Conservation (phyloP, 2,888 invertebrate species). For the Nomada goodeniana region DNA sequence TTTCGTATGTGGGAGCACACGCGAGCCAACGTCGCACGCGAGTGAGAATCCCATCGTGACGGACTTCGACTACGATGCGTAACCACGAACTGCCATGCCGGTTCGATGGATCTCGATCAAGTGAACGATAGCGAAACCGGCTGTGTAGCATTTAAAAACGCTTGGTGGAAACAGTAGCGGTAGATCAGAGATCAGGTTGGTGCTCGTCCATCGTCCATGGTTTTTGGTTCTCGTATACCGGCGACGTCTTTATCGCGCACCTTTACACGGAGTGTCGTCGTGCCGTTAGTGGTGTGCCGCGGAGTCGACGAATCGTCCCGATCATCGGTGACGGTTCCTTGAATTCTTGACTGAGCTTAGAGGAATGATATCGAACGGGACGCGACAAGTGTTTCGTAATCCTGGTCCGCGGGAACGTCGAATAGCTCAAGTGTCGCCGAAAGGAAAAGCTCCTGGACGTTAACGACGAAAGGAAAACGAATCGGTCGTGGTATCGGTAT, state of each 20-base stretch:
- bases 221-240: background rate
- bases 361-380: too few relatives aligned
- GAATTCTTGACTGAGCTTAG: background rate
- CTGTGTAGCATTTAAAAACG: background rate
- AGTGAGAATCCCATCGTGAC: constrained; percentile 41
- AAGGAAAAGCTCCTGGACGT: background rate
- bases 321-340: background rate
- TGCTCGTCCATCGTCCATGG: background rate
- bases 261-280: background rate
- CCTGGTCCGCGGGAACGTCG: background rate
- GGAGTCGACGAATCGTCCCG: background rate
- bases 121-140: background rate
- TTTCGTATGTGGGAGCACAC: constrained; percentile 24
- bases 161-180: background rate
- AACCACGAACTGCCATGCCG: background rate
- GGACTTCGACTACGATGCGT: constrained; percentile 36
- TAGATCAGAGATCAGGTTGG: background rate
- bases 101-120: constrained; percentile 23
- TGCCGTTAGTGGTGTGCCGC: constrained; percentile 29
- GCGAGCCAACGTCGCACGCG: constrained; percentile 27
- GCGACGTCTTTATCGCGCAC: background rate
- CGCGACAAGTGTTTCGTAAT: too few relatives aligned
- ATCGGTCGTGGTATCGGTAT: constrained; percentile 3
- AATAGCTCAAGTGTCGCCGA: background rate
- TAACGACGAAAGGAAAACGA: background rate